Base-by-base conservation (phyloP, 1,140 invertebrate species). In the Ectropis grisescens region DNA sequence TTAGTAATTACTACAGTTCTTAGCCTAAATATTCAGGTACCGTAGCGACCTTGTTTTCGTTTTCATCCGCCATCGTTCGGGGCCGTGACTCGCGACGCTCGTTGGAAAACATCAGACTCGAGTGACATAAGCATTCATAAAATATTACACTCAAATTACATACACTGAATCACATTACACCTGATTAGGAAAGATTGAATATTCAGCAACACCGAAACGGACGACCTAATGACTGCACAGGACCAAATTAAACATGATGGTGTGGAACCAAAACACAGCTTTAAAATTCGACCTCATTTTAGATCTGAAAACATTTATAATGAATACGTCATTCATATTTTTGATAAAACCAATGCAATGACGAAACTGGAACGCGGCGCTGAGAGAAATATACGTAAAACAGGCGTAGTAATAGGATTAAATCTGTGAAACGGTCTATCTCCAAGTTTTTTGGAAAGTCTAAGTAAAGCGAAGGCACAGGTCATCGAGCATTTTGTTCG, bases 31-130 rank as follows among this genome's bases (percentile, higher is more conserved):
- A 62, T 59, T 47, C 61, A 65, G 29, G 35, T 44, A 48, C 57
- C 60, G 62, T 67, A 53, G 47, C 62, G 70, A 62, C 72, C 72
- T 75, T 74, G 72, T 64, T 79, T 79, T 75, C 68, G 43, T 57
- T 79, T 75, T 79, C 68, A 52, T 72, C 71, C 43, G 43, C 31
- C 45, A 46, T 40, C 40, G 47, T 44, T 22, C 1, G 38, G 29
- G 37, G 34, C 38, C 29, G 48, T 41, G n/a, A 38, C 14, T 45
- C 41, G 52, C 39, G 33, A 42, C 43, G 41, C 36, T 54, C 41
- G 48, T 44, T 46, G 44, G 47, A 42, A 41, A 47, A 38, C 28
- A 41, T 46, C 43, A 36, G n/a, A 39, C 48, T 11, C 14, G 47
- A 57, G 39, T 72, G 59, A 67, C 54, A 67, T 69, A 65, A 69